Conservation (phyloP, 2,888 invertebrate genomes). For the Cephus spinipes region DNA sequence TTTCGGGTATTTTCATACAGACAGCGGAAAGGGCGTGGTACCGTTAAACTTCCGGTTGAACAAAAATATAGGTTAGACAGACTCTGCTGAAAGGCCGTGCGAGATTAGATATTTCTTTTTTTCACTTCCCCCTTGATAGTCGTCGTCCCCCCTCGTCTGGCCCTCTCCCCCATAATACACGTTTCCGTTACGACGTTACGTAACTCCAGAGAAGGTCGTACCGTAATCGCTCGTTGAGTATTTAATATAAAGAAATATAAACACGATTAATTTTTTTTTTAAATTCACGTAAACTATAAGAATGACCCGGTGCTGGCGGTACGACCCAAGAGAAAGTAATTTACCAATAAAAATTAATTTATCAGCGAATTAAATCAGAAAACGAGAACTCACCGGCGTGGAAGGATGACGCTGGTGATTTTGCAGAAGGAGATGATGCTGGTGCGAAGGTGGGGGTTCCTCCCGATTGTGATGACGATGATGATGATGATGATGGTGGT, state of each 20-base stretch:
- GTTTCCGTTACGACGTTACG: not conserved
- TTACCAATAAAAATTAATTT: not conserved
- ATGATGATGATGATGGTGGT: constrained; percentile 43
- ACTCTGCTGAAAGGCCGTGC: constrained; percentile 35
- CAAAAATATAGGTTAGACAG: constrained; percentile 28
- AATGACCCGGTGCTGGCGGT: not conserved
- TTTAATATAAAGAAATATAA: not conserved
- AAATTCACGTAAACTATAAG: not conserved
- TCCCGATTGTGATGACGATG: constrained; percentile 37
- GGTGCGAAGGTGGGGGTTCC: constrained; percentile 43
- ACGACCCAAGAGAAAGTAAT: not conserved
- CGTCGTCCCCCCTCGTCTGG: not conserved
- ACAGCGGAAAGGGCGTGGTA: constrained; percentile 2
- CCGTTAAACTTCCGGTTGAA: not conserved
- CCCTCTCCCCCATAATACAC: not conserved
- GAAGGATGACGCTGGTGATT: constrained; percentile 56
- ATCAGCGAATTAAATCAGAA: not conserved
- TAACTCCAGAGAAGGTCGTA: not conserved
- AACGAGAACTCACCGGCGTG: constrained; percentile 52
- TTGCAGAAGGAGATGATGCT: constrained; percentile 53
- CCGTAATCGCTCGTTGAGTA: not conserved
- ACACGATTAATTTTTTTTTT: not conserved
- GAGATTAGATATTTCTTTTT: constrained; percentile 45
- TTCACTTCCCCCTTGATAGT: constrained; percentile 17
- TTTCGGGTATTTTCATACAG: not conserved